Conservation (phyloP, 2,113 vertebrate genomes). For the Syngnathus scovelli region DNA sequence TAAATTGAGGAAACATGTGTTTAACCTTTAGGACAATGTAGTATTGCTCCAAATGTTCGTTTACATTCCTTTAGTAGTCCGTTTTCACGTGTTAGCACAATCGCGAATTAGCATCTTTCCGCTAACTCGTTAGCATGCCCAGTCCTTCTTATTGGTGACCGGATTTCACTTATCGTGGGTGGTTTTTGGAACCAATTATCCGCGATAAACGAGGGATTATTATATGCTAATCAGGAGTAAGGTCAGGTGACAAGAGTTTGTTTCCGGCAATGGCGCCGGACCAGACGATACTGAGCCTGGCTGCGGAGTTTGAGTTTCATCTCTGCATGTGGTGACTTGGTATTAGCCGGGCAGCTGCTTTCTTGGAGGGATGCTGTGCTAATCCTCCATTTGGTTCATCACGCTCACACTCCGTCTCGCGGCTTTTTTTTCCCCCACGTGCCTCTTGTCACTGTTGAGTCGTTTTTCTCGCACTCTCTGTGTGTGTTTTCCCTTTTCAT, state of each 20-base stretch:
- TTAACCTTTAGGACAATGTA: too few relatives aligned
- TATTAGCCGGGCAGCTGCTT: constrained; percentile 36
- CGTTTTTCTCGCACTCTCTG: constrained; percentile 5
- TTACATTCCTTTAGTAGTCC: too few relatives aligned
- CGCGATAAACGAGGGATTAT: too few relatives aligned
- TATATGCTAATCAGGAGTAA: constrained; percentile 14
- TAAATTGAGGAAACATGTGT: too few relatives aligned
- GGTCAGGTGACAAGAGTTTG: constrained; percentile 33
- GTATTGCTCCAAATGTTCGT: too few relatives aligned
- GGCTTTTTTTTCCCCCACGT: constrained; percentile 18
- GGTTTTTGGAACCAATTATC: too few relatives aligned
- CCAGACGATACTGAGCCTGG: constrained; percentile 27
- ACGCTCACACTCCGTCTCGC: constrained; percentile 18
- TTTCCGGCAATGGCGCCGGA: constrained; percentile 32
- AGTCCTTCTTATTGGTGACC: too few relatives aligned
- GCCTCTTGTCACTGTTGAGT: background rate
- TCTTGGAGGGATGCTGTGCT: constrained; percentile 42
- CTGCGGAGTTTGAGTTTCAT: constrained; percentile 17
- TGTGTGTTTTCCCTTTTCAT: constrained; percentile 14
- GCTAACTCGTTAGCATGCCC: too few relatives aligned
- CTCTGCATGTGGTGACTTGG: constrained; percentile 38
- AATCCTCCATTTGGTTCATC: constrained; percentile 37
- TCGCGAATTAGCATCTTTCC: too few relatives aligned
- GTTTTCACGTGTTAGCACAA: too few relatives aligned
- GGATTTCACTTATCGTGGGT: too few relatives aligned